Percentiles rank a stretch among this genome's conserved stretches.
Evolutionary conservation across 2,888 invertebrate genomes (phyloP).

Genomic region (Rhodophaea formosa): DNA sequence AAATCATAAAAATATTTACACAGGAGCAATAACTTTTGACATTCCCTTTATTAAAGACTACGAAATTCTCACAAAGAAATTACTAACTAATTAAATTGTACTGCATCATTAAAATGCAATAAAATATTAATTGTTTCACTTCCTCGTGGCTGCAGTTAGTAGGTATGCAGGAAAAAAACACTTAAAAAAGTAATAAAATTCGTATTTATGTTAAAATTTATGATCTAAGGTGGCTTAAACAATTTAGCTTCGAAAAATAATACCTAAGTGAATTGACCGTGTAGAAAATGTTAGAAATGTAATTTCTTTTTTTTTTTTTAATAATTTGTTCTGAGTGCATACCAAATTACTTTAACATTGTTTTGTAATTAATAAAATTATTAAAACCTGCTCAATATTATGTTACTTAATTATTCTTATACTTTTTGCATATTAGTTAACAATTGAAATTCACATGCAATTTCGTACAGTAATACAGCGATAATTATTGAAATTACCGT

Average conservation of each 20-base stretch:
- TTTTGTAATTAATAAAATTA: too few species aligned
- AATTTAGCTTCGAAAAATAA: background rate
- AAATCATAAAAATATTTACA: too few species aligned
- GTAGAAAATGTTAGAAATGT: too few species aligned
- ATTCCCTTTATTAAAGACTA: background rate
- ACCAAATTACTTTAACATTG: too few species aligned
- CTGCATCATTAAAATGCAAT: background rate
- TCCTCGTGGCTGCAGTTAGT: background rate
- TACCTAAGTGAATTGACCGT: too few species aligned
- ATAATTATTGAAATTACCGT: background rate
- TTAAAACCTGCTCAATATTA: background rate
- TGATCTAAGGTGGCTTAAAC: background rate
- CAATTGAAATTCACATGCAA: background rate
- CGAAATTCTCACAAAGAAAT: background rate
- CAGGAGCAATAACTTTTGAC: too few species aligned
- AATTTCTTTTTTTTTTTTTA: too few species aligned
- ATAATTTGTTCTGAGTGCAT: too few species aligned
- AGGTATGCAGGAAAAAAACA: background rate
- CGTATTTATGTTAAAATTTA: background rate
- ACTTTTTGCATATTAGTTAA: background rate
- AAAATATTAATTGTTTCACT: background rate
- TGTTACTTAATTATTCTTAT: background rate
- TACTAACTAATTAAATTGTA: background rate
- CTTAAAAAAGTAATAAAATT: background rate
- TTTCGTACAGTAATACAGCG: background rate